phyloP scores from a whole-genome alignment of 2,888 invertebrate species.

The Callyntrura sp. region DNA sequence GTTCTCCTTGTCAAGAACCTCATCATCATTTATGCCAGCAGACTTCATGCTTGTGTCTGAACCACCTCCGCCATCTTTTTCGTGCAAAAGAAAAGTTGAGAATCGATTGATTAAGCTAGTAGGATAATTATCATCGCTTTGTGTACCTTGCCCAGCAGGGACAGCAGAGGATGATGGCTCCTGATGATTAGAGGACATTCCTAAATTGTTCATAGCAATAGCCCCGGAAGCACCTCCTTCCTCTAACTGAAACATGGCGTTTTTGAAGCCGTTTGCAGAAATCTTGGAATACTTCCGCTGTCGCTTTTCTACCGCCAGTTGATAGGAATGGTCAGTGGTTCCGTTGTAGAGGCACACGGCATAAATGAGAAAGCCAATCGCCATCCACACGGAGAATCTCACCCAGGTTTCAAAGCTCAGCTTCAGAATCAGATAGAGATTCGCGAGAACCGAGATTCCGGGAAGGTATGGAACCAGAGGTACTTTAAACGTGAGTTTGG shows the following conservation, averaged over 20 bases:
- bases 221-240: not conserved
- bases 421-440: constrained; percentile 86
- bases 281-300: constrained; percentile 79
- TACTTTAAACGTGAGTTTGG: constrained; percentile 84
- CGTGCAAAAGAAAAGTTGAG: constrained; percentile 10
- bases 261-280: constrained; percentile 76
- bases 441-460: constrained; percentile 86
- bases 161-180: not conserved
- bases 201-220: not conserved
- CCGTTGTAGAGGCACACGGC: constrained; percentile 80
- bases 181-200: not conserved
- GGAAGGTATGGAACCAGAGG: constrained; percentile 86
- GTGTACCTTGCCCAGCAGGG: not conserved
- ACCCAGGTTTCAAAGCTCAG: constrained; percentile 86
- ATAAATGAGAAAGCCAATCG: constrained; percentile 81
- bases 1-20: not conserved
- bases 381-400: constrained; percentile 87
- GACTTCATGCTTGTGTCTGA: constrained; percentile 27
- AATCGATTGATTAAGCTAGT: constrained; percentile 10
- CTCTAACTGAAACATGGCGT: constrained; percentile 55
- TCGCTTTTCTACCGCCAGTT: constrained; percentile 50
- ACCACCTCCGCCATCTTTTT: not conserved
- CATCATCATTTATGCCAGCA: constrained; percentile 7
- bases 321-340: constrained; percentile 79
- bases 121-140: not conserved